Evolutionary conservation across 2,797 vertebrate genomes (phyloP).

Genomic region (Neostethus bicornis): DNA sequence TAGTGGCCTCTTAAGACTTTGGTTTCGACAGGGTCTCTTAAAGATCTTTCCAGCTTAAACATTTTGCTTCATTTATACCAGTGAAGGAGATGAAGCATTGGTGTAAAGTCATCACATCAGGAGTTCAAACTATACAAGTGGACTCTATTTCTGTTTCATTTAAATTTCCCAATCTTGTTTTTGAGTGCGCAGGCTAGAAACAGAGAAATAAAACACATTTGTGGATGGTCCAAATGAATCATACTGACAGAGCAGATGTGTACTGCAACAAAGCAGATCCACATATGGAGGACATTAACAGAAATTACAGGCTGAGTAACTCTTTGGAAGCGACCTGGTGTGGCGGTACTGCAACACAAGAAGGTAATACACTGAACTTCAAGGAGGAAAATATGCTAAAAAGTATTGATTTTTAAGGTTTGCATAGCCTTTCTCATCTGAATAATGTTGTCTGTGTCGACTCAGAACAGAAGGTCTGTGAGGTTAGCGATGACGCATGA

Average conservation of each 20-base stretch:
- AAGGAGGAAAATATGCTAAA: constrained; percentile 11
- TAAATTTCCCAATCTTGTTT: constrained; percentile 28
- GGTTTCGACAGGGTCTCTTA: constrained; percentile 6
- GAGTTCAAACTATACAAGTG: constrained; percentile 15
- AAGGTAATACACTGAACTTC: constrained; percentile 14
- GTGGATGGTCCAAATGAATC: constrained; percentile 30
- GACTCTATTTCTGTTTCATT: constrained; percentile 29
- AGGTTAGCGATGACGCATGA: neutral
- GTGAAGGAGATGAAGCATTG: constrained; percentile 9
- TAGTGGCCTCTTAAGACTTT: constrained; percentile 40
- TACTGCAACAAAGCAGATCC: constrained; percentile 31
- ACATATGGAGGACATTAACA: constrained; percentile 48
- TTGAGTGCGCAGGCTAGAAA: constrained; percentile 24
- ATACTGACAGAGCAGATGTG: constrained; percentile 37
- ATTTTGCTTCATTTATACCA: constrained; percentile 9
- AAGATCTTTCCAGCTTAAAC: constrained; percentile 29
- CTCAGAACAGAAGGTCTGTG: neutral
- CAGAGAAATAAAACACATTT: constrained; percentile 20
- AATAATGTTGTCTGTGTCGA: neutral
- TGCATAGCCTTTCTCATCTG: neutral
- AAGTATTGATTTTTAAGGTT: neutral
- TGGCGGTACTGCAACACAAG: constrained; percentile 27
- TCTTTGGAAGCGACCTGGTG: constrained; percentile 40
- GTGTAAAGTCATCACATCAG: constrained; percentile 6
- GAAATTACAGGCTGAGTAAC: constrained; percentile 29